phyloP scores from a whole-genome alignment of 2,113 vertebrate genomes.

The Ciconia stormi region DNA sequence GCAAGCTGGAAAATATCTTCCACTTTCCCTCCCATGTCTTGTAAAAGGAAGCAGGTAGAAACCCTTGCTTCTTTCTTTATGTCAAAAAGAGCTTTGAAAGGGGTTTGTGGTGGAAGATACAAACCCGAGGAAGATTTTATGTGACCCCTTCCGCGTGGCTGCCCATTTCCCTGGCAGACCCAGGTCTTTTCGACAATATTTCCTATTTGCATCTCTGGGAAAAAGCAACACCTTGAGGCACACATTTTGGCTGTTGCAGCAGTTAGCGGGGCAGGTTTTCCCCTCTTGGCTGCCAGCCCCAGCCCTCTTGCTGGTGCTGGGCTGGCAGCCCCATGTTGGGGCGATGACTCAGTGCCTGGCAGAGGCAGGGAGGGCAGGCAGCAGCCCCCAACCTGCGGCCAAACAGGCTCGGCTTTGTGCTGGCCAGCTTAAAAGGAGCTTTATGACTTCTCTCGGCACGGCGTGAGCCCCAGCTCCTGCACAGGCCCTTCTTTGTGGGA shows the following conservation, averaged over 20 bases:
- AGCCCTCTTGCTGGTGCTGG: neutral
- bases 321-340: neutral
- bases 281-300: neutral
- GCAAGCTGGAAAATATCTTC: neutral
- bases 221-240: neutral
- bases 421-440: constrained; percentile 46
- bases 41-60: neutral
- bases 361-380: constrained; percentile 61
- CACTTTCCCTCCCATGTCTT: neutral
- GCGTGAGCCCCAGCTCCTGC: neutral
- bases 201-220: neutral
- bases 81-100: neutral
- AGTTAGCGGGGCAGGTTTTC: neutral
- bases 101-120: neutral
- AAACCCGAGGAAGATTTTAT: neutral
- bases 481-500: constrained; percentile 67
- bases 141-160: accelerated
- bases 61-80: neutral
- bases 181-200: neutral
- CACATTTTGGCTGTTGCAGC: neutral
- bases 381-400: neutral
- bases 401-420: constrained; percentile 74
- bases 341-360: constrained; percentile 66
- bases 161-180: neutral
- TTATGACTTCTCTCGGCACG: constrained; percentile 35